Conservation (phyloP, 2,113 vertebrate genomes). For the Thunnus thynnus region DNA sequence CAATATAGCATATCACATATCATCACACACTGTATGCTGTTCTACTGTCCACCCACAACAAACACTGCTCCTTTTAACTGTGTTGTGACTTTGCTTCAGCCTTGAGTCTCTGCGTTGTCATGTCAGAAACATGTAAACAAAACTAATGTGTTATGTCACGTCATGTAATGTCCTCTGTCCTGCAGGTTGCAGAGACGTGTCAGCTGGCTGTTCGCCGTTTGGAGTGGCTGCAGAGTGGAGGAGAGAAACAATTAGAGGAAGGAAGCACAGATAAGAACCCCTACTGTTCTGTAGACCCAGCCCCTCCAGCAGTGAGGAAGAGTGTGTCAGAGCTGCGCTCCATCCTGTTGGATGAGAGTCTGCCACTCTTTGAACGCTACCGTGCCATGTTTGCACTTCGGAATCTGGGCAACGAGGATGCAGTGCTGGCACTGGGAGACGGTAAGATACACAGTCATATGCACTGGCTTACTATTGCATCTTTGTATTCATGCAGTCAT, state of each 20-base stretch:
- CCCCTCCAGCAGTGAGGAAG: constrained; percentile 86
- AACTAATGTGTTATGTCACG: too few species aligned
- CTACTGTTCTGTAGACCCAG: constrained; percentile 92
- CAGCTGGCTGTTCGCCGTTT: constrained; percentile 91
- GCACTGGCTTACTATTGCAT: background rate
- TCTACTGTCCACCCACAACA: too few species aligned
- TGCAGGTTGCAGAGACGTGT: constrained; percentile 95
- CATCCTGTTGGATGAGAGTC: constrained; percentile 86
- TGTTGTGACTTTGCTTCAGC: background rate
- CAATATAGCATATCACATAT: background rate
- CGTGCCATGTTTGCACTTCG: constrained; percentile 96
- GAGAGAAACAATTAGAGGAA: constrained; percentile 55
- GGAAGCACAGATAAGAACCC: constrained; percentile 67
- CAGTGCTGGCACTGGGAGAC: constrained; percentile 90
- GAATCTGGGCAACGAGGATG: constrained; percentile 87
- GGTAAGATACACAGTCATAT: constrained; percentile 79
- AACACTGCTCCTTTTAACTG: background rate
- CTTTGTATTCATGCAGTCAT: background rate
- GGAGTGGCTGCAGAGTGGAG: constrained; percentile 89
- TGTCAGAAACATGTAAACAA: too few species aligned
- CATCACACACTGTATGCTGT: background rate
- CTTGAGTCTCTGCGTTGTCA: background rate
- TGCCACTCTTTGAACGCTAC: constrained; percentile 92
- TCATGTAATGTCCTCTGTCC: background rate
- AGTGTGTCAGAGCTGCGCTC: constrained; percentile 82